These are phyloP conservation scores for Caerostris darwini DNA, from an alignment of 1,140 invertebrate species.

Conservation along the genomic window DNA sequence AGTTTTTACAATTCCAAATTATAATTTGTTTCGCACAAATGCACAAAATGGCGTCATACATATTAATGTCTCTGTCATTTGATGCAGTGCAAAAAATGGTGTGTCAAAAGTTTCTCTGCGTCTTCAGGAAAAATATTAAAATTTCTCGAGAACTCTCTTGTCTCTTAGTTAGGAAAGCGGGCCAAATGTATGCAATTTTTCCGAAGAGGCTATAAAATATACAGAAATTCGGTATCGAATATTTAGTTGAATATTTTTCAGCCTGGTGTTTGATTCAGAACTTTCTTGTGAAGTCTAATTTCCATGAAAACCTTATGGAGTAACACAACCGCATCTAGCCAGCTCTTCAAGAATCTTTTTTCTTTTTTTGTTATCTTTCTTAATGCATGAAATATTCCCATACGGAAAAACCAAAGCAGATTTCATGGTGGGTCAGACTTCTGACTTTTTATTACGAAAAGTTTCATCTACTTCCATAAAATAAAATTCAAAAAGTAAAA, in stretches of 20 bases:
- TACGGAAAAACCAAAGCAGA: not conserved
- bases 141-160: not conserved
- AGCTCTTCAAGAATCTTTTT: not conserved
- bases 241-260: constrained; percentile 15
- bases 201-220: not conserved
- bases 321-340: not conserved
- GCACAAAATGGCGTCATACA: too few relatives aligned
- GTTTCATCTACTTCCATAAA: not conserved
- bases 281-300: not conserved
- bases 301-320: not conserved
- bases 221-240: not conserved
- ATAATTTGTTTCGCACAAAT: too few relatives aligned
- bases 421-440: not conserved
- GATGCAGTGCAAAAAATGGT: not conserved
- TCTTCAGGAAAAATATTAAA: not conserved
- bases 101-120: not conserved
- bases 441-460: not conserved
- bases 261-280: not conserved
- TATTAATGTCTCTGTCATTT: not conserved
- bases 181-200: not conserved
- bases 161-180: not conserved
- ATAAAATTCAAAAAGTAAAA: not conserved
- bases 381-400: constrained; percentile 17
- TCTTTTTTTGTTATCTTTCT: not conserved
- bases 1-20: too few relatives aligned